Evolutionary conservation across 2,888 invertebrate species (phyloP), one percentile per base, ranked within the genome.

Genomic region (Drosophila gaucha): DNA sequence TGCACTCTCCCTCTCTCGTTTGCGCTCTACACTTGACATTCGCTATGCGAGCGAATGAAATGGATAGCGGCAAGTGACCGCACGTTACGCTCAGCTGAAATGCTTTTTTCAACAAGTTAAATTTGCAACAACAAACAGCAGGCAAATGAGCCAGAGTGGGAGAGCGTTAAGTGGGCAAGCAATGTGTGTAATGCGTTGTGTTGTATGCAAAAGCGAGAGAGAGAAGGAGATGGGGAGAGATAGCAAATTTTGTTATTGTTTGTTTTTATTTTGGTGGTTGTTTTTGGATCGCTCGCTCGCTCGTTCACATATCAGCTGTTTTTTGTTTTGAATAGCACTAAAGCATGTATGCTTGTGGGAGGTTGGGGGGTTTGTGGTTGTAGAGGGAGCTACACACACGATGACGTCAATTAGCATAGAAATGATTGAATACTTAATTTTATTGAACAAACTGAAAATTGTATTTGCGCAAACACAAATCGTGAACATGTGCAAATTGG

Each of bases 321-420:
- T 76, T 85, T 83, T 86, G 85, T 86, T 86, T 76, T 78, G 80
- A 70, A 64, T 46, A n/a, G 71, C 79, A 69, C 77, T 71, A 64
- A 60, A 56, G 41, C 46, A n/a, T 39, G 33, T 30, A n/a, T 26
- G 50, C 41, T 39, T 22, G 30, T 26, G 46, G 55, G 31, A 6
- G 54, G 6, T 6, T 1, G 26, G 1, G 18, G 0, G 28, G 16
- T n/a, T n/a, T n/a, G 5, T 12, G 12, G 14, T 31, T 28, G 28
- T 28, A 36, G 36, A 3, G 46, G 14, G 6, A n/a, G 33, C 14
- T 6, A 33, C 24, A 35, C 24, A 24, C 16, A 67, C 56, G 59
- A 74, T 74, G 74, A 74, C 70, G 74, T 74, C 74, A 74, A 74
- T 62, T 55, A 58, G 36, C 30, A 52, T 33, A n/a, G 16, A 14